These are phyloP conservation scores for Amiota communis DNA, from an alignment of 2,888 invertebrate genomes.

Conservation along the genomic window DNA sequence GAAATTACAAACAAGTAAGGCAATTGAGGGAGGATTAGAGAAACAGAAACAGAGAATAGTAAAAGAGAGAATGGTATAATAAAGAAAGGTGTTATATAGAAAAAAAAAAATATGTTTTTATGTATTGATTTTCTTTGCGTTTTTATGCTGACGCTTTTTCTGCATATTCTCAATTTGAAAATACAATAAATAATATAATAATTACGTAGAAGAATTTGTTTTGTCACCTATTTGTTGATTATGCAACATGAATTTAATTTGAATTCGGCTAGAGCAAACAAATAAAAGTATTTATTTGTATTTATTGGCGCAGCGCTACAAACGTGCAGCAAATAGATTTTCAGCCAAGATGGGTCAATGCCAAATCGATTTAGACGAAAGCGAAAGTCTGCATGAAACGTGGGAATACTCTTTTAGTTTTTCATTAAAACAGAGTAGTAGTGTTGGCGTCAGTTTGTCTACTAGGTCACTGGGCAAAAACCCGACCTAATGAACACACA, in stretches of 20 bases:
- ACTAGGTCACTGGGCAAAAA: conserved; percentile 57
- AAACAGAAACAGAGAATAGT: background rate
- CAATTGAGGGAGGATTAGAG: background rate
- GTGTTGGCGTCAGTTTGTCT: conserved; percentile 53
- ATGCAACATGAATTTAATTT: background rate
- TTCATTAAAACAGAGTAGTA: conserved; percentile 9
- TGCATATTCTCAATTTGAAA: too few relatives aligned
- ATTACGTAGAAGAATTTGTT: background rate
- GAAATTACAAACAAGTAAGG: background rate
- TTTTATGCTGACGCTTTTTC: conserved; percentile 17
- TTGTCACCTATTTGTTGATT: background rate
- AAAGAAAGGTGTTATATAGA: background rate
- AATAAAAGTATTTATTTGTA: background rate
- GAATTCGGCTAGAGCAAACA: background rate
- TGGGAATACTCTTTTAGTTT: background rate
- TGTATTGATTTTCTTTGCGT: conserved; percentile 49
- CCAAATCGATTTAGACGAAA: conserved; percentile 50
- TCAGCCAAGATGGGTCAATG: conserved; percentile 55
- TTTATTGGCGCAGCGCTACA: conserved; percentile 48
- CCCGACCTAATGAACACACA: conserved; percentile 40
- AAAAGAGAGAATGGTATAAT: background rate
- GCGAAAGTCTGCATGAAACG: conserved; percentile 50
- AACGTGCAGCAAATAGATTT: conserved; percentile 41
- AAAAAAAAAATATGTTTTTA: conserved; percentile 34
- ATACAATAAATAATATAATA: conserved; percentile 4